Evolutionary conservation across 37 sponge, comb jelly and placozoan genomes (phyloP).

Genomic region (Diacarnus erythraeanus): DNA sequence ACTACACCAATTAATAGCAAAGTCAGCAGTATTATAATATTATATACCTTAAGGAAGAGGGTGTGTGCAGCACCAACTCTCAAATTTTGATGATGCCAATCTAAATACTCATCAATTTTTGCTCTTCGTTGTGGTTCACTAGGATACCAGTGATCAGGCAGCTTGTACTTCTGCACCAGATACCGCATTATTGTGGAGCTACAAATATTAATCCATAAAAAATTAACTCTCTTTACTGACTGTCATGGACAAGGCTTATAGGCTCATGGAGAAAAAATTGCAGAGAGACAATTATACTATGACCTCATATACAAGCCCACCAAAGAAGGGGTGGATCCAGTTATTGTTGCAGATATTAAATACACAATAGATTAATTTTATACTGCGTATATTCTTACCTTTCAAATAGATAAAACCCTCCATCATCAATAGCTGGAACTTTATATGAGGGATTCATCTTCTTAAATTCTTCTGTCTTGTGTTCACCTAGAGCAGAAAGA

Average conservation of each 20-base stretch:
- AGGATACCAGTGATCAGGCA: slow-evolving; percentile 82
- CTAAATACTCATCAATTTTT: slow-evolving; percentile 68
- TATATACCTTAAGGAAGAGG: slow-evolving; percentile 41
- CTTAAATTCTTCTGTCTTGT: slow-evolving; percentile 22
- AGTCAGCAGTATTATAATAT: background rate
- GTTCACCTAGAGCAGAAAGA: slow-evolving; percentile 22
- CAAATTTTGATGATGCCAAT: slow-evolving; percentile 66
- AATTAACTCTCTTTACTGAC: no score
- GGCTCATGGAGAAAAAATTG: no score
- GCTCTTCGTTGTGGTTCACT: slow-evolving; percentile 46
- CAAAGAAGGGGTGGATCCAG: no score
- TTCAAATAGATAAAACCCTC: slow-evolving; percentile 54
- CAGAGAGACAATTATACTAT: no score
- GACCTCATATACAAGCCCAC: no score
- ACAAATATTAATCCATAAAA: no score
- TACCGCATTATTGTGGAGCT: slow-evolving; percentile 72
- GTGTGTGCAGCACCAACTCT: slow-evolving; percentile 47
- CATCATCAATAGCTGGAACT: slow-evolving; percentile 59
- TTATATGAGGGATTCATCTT: slow-evolving; percentile 19
- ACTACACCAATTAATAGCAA: no score
- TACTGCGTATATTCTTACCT: no score
- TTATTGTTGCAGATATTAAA: no score
- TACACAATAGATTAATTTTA: no score
- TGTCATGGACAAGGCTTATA: no score
- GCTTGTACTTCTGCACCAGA: slow-evolving; percentile 46